Evolutionary conservation across 2,888 invertebrate species (phyloP), one percentile per base, ranked within the genome.

Genomic region (Cistogaster globosa): DNA sequence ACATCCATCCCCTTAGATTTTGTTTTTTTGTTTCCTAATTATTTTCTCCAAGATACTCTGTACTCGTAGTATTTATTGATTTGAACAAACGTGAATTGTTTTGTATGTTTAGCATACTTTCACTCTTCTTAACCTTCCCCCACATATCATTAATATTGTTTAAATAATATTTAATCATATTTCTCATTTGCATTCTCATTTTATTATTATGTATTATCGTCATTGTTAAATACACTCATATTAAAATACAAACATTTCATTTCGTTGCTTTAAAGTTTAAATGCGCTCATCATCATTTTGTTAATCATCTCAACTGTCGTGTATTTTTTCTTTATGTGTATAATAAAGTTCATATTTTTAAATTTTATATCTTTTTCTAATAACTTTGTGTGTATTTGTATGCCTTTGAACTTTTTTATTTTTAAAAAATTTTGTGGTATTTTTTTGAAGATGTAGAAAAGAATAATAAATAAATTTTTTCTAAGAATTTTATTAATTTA

Each of bases 281-380:
- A 42, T 7, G 12, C 12, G 42, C 5, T 12, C 32, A 36, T 32
- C 26, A 22, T 67, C 38, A 22, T 77, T 38, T 26, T 48, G 60
- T 26, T 22, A 20, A 51, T 75, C 74, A 75, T 67, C 32, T 32
- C 22, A 22, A 58, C 18, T 48, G 18, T 32, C 32, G 32, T 53
- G 32, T 53, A 53, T 45, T 65, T 48, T 74, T 48, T 55, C 18
- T 45, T 5, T 65, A 42, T 57, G 63, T 57, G 45, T 42, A 53
- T 42, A 32, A 48, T 20, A 45, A 38, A 67, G 67, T 67, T 48
- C 65, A 48, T 67, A 18, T n/a, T 57, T 20, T 57, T 75, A 62
- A 57, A 55, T 42, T 22, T 42, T 18, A 18, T 58, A n/a, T 22
- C 20, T 1, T 22, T 16, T 58, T 26, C 38, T 63, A 55, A 8